Base-by-base conservation (phyloP, 2,888 invertebrate species). In the Liopterus haemorrhoidalis region DNA sequence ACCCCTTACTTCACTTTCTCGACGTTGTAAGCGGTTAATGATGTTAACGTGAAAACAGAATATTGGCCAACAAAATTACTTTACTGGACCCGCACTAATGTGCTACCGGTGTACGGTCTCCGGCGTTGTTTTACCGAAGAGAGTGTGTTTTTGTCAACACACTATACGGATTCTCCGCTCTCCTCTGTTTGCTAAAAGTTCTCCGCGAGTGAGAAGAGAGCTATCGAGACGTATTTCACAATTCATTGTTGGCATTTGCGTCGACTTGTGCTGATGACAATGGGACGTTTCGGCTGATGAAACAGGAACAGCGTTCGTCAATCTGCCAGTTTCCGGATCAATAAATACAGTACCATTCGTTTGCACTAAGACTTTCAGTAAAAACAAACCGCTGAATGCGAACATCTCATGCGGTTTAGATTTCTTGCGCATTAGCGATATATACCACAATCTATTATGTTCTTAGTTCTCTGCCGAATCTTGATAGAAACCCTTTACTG, bases 11-110 rank as follows among this genome's bases (percentile, higher is more conserved):
- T 46, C 33, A 40, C 46, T 40, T 27, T 35, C 40, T 12, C 35
- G 27, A 19, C 31, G 27, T 39, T 33, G 46, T 46, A 46, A 46
- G 46, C 46, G 46, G 46, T 46, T 46, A 46, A 46, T 46, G 46
- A 46, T 40, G 40, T 46, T 46, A 45, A 39, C 38, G 44, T 44
- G 44, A 44, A 44, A 42, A 42, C 36, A 42, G 42, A 42, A 42
- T 42, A 42, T 42, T 42, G 42, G 42, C 36, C 42, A 42, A 42
- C 42, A 28, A 42, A 42, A 42, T 42, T 36, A 42, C 41, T 41
- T 18, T 27, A 8, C 19, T 28, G 33, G 36, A 42, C 42, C 42
- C 42, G 35, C 27, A 28, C 42, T 42, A 42, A 42, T 42, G 42
- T 42, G 35, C 25, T 28, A 25, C 22, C 20, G 18, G 35, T 42